Evolutionary conservation across 2,888 invertebrate genomes (phyloP), one percentile per base, ranked within the genome.

Genomic region (Tenthredo distinguenda): DNA sequence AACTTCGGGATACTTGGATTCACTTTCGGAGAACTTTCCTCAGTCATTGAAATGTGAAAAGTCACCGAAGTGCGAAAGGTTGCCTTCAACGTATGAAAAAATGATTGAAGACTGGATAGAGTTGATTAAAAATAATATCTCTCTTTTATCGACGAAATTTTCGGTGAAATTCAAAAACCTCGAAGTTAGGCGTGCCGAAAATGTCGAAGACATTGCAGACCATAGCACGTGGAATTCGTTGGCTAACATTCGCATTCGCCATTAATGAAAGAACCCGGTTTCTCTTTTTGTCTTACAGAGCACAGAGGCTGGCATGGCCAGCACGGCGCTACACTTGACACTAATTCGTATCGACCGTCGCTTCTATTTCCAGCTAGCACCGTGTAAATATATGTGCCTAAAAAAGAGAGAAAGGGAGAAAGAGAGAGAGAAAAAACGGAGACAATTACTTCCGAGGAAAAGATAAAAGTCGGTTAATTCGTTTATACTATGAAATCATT

Each of bases 261-360:
- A 3, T 40, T 74, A 74, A 74, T 74, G 43, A 74, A 74, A 43
- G 43, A 74, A 40, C 21, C 72, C n/a, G 10, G 18, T 40, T 74
- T 74, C 1, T 21, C n/a, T 55, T 55, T 34, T 50, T 18, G 26
- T 77, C 26, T 77, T 9, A 50, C 47, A n/a, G 34, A 31, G 77
- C 18, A 26, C 55, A 77, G 55, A 12, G 31, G 77, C 15, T 81
- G 40, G 62, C 81, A 6, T 26, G 26, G 79, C 21, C 15, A 37
- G 89, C 86, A 86, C 88, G 89, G 86, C 87, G 85, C 87, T 87
- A 88, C 90, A 91, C 93, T 93, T 93, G 93, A 93, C 93, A 93
- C 92, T 83, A 90, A 92, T 92, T 92, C 91, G 87, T 92, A 93
- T 93, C 91, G 92, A 93, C 89, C 92, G 89, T 72, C 71, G 86